Conservation (phyloP, 2,797 vertebrate species). For the Potorous gilbertii region DNA sequence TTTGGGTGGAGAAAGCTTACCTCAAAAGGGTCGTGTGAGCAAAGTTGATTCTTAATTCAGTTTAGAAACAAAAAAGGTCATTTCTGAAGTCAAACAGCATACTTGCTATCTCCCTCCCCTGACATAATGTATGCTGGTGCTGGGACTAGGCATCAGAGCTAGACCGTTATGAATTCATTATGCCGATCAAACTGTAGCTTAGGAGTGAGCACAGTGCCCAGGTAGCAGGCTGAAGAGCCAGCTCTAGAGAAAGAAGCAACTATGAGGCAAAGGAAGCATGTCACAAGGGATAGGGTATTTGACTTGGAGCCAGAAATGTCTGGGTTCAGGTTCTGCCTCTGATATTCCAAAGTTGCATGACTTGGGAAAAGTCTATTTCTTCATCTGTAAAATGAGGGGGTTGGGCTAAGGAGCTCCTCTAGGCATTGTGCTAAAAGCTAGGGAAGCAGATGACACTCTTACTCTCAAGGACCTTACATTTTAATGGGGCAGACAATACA, state of each 20-base stretch:
- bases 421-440: too few relatives aligned
- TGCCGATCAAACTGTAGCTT: background rate
- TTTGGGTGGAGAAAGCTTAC: background rate
- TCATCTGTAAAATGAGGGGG: slow-evolving; percentile 8
- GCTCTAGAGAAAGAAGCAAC: background rate
- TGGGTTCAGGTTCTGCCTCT: background rate
- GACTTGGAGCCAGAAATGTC: background rate
- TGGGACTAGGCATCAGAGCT: too few relatives aligned
- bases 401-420: too few relatives aligned
- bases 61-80: background rate
- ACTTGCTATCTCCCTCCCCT: too few relatives aligned
- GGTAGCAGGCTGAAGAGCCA: background rate
- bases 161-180: background rate
- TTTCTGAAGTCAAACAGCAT: background rate
- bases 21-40: background rate
- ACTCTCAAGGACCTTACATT: too few relatives aligned
- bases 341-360: background rate
- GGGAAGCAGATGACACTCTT: too few relatives aligned
- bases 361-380: background rate
- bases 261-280: background rate
- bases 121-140: too few relatives aligned
- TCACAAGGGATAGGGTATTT: background rate
- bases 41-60: background rate
- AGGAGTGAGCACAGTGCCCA: background rate
- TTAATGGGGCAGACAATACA: too few relatives aligned